phyloP scores from a whole-genome alignment of 2,113 vertebrate genomes.

The Lasiurus cinereus region DNA sequence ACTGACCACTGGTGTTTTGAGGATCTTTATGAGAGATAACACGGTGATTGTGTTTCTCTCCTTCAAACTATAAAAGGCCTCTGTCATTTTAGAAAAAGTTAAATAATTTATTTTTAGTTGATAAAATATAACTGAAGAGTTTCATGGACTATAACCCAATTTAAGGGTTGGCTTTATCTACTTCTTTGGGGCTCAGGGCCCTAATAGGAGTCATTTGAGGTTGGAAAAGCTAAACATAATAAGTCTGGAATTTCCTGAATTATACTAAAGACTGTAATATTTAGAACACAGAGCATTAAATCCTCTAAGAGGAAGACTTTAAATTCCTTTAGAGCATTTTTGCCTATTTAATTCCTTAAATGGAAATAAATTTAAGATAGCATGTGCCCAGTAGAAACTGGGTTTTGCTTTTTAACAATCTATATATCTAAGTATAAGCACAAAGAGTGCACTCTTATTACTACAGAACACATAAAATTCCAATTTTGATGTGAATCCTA shows the following conservation, averaged over 20 bases:
- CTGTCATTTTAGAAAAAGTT: slow-evolving; percentile 43
- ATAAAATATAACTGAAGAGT: slow-evolving; percentile 19
- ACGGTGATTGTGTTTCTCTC: slow-evolving; percentile 5
- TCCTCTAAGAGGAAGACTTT: slow-evolving; percentile 24
- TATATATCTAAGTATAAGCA: slow-evolving; percentile 23
- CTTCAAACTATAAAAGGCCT: neutral
- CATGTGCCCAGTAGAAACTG: neutral
- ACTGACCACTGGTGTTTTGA: neutral
- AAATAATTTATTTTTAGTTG: slow-evolving; percentile 61
- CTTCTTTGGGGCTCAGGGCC: slow-evolving; percentile 21
- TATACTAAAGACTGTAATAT: slow-evolving; percentile 45
- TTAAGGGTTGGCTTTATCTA: slow-evolving; percentile 54
- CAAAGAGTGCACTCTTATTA: slow-evolving; percentile 27
- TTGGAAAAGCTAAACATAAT: neutral
- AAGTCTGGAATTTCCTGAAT: slow-evolving; percentile 44
- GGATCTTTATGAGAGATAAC: neutral
- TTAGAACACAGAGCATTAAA: slow-evolving; percentile 60
- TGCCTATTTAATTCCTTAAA: slow-evolving; percentile 38
- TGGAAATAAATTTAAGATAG: slow-evolving; percentile 32
- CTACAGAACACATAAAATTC: slow-evolving; percentile 15
- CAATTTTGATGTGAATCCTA: slow-evolving; percentile 37
- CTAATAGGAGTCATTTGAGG: slow-evolving; percentile 60
- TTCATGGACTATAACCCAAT: neutral
- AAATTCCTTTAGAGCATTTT: slow-evolving; percentile 54
- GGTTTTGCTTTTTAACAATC: slow-evolving; percentile 52